Conservation (phyloP, 2,113 vertebrate genomes). For the Ptilorrhoa leucosticta region DNA sequence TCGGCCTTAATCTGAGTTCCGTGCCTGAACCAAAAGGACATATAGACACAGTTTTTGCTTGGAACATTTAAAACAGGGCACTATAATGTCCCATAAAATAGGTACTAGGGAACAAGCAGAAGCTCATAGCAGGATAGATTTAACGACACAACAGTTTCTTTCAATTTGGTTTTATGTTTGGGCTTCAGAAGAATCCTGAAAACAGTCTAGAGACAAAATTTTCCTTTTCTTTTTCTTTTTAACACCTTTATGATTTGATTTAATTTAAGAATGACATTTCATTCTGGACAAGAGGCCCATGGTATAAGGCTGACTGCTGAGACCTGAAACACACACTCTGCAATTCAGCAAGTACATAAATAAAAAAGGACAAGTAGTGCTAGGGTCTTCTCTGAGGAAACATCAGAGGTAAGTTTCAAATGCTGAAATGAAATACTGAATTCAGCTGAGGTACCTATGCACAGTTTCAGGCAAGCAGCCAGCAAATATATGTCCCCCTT, state of each 20-base stretch:
- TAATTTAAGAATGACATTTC: not conserved
- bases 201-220: not conserved
- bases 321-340: not conserved
- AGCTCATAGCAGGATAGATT: not conserved
- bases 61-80: not conserved
- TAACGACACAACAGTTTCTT: not conserved
- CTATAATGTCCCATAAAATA: not conserved
- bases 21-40: not conserved
- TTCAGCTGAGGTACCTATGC: not conserved
- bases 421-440: not conserved
- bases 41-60: not conserved
- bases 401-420: not conserved
- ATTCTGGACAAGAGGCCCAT: not conserved
- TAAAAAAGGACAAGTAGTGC: not conserved
- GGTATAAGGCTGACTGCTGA: not conserved
- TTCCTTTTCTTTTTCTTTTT: not conserved
- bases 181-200: not conserved
- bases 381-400: constrained; percentile 19
- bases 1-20: not conserved
- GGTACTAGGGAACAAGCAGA: not conserved
- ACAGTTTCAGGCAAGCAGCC: not conserved
- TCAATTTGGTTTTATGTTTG: not conserved
- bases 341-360: not conserved
- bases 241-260: not conserved
- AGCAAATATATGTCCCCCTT: not conserved